Evolutionary conservation across 2,113 vertebrate species (phyloP).

Genomic region (Mixornis gularis): DNA sequence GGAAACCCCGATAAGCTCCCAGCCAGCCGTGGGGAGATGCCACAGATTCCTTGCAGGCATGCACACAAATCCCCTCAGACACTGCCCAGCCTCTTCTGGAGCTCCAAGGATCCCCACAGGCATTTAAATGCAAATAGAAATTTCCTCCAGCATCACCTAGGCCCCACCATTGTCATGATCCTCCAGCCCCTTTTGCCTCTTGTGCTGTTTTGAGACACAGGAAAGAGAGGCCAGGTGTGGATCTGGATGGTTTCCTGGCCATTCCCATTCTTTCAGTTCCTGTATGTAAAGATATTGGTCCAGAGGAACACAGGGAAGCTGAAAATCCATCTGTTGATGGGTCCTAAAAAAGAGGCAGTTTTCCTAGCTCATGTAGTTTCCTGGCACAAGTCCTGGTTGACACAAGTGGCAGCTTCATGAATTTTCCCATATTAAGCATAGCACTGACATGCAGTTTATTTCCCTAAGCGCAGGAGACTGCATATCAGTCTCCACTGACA

Average conservation of each 20-base stretch:
- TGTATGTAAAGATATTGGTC: fast-evolving
- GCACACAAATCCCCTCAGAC: background rate
- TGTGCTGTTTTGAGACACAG: background rate
- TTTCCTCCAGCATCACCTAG: background rate
- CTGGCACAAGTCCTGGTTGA: background rate
- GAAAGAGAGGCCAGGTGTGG: background rate
- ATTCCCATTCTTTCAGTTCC: background rate
- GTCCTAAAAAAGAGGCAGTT: background rate
- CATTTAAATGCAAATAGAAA: background rate
- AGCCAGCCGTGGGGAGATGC: background rate
- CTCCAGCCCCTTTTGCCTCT: background rate
- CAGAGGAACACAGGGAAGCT: background rate
- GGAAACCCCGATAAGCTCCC: background rate
- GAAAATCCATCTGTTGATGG: background rate
- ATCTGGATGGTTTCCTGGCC: background rate
- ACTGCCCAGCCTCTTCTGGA: background rate
- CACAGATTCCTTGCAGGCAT: slow-evolving; percentile 23
- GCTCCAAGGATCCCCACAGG: background rate
- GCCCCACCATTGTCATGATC: background rate
- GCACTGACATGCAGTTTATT: background rate
- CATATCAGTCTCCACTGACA: background rate
- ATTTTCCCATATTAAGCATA: background rate
- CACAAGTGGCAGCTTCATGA: background rate
- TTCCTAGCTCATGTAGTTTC: background rate
- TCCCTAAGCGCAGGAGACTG: background rate